phyloP scores from a whole-genome alignment of 2,797 vertebrate genomes.

The Liasis olivaceus region DNA sequence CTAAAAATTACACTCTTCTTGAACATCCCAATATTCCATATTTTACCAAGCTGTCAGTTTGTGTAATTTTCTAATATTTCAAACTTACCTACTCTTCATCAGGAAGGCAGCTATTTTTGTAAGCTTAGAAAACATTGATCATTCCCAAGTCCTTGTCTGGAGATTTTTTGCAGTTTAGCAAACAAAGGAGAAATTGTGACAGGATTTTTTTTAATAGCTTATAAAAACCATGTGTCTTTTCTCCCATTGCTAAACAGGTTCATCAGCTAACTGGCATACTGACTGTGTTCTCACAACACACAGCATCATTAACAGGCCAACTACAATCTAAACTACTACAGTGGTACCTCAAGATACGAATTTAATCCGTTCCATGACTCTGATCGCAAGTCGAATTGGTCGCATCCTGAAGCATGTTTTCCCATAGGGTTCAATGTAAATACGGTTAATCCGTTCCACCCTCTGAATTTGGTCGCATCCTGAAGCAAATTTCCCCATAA shows the following conservation, averaged over 20 bases:
- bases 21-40: background rate
- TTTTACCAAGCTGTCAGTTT: background rate
- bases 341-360: too few relatives aligned
- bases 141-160: slow-evolving; percentile 34
- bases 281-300: too few relatives aligned
- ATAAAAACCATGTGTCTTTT: slow-evolving; percentile 26
- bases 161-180: slow-evolving; percentile 3
- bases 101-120: slow-evolving; percentile 35
- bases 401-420: too few relatives aligned
- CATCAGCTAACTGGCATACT: slow-evolving; percentile 53
- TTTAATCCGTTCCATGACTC: too few relatives aligned
- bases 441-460: too few relatives aligned
- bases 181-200: slow-evolving; percentile 37
- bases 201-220: background rate
- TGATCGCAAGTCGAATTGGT: too few relatives aligned
- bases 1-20: background rate
- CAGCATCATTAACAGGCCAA: too few relatives aligned
- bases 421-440: too few relatives aligned
- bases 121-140: background rate
- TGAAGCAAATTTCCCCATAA: too few relatives aligned
- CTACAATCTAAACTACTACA: too few relatives aligned
- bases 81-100: slow-evolving; percentile 21
- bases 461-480: too few relatives aligned
- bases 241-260: slow-evolving; percentile 34
- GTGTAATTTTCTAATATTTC: slow-evolving; percentile 2